Percentiles rank a stretch among this genome's conserved stretches.
These are phyloP conservation scores for Drosophila bocki DNA, from an alignment of 1,140 invertebrate species.

Conservation along the genomic window DNA sequence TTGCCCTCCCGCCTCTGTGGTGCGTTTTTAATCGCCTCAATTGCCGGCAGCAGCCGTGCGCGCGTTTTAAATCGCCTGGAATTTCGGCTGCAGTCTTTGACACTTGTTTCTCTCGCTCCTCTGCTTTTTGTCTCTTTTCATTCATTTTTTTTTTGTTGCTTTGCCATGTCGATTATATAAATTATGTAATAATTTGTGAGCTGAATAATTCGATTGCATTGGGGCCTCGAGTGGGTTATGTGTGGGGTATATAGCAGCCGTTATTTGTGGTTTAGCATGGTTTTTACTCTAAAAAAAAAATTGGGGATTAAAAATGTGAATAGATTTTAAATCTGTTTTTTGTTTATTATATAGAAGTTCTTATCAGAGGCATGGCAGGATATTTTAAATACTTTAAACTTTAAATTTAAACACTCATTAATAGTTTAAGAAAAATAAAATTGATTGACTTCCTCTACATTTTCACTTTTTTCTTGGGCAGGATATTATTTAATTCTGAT, in stretches of 20 bases:
- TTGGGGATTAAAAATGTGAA: not conserved
- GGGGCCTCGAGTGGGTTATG: constrained; percentile 4
- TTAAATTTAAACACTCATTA: not conserved
- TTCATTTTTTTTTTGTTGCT: not conserved
- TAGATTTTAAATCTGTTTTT: not conserved
- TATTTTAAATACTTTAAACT: not conserved
- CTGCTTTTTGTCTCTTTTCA: no score
- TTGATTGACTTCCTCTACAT: not conserved
- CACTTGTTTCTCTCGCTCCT: constrained; percentile 30
- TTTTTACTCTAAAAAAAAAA: constrained; percentile 1
- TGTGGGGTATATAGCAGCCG: not conserved
- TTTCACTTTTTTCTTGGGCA: not conserved
- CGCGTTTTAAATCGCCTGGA: constrained; percentile 56
- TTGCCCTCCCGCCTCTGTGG: not conserved
- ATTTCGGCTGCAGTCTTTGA: constrained; percentile 59
- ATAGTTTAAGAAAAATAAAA: not conserved
- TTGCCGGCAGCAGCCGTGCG: constrained; percentile 32
- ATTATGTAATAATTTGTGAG: constrained; percentile 67
- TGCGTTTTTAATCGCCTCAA: constrained; percentile 59
- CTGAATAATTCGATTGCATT: constrained; percentile 29
- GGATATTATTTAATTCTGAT: not conserved
- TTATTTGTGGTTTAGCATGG: not conserved
- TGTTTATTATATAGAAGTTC: not conserved
- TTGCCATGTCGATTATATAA: constrained; percentile 34
- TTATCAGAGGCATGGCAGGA: not conserved